Percentiles rank a stretch among this genome's conserved stretches.
phyloP scores from a whole-genome alignment of 2,797 vertebrate species.

The Avahi laniger region DNA sequence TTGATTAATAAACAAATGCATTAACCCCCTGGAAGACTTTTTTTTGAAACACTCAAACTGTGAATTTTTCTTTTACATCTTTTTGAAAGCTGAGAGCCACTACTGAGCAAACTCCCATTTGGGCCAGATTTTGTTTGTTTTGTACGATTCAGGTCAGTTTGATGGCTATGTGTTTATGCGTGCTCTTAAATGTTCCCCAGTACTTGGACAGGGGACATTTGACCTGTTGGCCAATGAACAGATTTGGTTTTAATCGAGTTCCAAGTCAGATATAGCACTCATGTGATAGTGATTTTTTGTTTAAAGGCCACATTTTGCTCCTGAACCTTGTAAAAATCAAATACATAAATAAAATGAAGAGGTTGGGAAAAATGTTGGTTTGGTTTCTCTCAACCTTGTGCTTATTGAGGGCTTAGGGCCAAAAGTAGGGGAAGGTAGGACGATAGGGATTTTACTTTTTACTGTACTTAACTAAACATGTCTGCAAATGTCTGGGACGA shows the following conservation, averaged over 20 bases:
- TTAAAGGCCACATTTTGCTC: conserved; percentile 27
- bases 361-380: neutral
- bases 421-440: neutral
- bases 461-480: neutral
- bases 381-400: conserved; percentile 47
- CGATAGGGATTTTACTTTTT: neutral
- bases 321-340: conserved; percentile 53
- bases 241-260: conserved; percentile 60
- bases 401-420: conserved; percentile 14
- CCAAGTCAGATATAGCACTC: conserved; percentile 36
- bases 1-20: conserved; percentile 49
- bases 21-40: conserved; percentile 39
- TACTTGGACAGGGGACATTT: neutral
- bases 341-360: conserved; percentile 60
- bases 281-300: conserved; percentile 42
- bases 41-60: conserved; percentile 61
- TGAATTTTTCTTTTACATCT: conserved; percentile 34
- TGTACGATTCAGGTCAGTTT: conserved; percentile 9
- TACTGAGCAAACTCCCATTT: neutral
- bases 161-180: conserved; percentile 16
- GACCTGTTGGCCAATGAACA: conserved; percentile 39
- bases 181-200: neutral
- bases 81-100: conserved; percentile 20
- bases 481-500: neutral
- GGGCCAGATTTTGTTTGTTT: conserved; percentile 51